These are phyloP conservation scores for Mamestra brassicae DNA, from an alignment of 2,888 invertebrate genomes.

Conservation along the genomic window DNA sequence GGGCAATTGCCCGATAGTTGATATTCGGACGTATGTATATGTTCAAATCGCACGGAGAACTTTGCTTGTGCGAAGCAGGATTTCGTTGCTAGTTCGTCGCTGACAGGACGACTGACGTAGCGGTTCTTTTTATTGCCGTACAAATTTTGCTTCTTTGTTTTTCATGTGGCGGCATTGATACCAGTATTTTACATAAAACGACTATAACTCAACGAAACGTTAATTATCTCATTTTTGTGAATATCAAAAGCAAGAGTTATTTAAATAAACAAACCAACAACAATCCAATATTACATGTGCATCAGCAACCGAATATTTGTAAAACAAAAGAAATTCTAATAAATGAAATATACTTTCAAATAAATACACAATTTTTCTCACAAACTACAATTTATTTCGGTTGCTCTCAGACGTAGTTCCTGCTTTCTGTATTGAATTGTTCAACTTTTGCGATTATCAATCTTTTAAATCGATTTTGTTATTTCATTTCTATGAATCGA, in stretches of 20 bases:
- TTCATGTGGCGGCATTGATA: too few relatives aligned
- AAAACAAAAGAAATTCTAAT: not conserved
- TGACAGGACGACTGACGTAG: too few relatives aligned
- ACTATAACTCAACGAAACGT: too few relatives aligned
- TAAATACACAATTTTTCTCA: slow-evolving; percentile 28
- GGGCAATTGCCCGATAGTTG: too few relatives aligned
- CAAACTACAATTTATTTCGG: slow-evolving; percentile 37
- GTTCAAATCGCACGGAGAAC: too few relatives aligned
- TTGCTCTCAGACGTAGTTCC: slow-evolving; percentile 33
- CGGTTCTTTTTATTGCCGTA: too few relatives aligned
- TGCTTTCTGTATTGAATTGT: slow-evolving; percentile 38
- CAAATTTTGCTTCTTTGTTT: too few relatives aligned
- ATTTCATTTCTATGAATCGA: slow-evolving; percentile 30
- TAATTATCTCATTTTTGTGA: not conserved
- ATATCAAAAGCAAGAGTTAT: not conserved
- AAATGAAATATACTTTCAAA: slow-evolving; percentile 15
- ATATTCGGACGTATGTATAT: too few relatives aligned
- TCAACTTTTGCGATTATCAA: slow-evolving; percentile 43
- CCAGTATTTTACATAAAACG: too few relatives aligned
- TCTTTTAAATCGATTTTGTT: slow-evolving; percentile 48
- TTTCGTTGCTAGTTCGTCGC: too few relatives aligned
- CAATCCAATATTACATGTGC: not conserved
- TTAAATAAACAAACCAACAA: not conserved
- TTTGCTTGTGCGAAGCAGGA: too few relatives aligned
- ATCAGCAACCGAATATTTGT: not conserved